phyloP scores from a whole-genome alignment of 2,888 invertebrate genomes.

The Agrypnus murinus region DNA sequence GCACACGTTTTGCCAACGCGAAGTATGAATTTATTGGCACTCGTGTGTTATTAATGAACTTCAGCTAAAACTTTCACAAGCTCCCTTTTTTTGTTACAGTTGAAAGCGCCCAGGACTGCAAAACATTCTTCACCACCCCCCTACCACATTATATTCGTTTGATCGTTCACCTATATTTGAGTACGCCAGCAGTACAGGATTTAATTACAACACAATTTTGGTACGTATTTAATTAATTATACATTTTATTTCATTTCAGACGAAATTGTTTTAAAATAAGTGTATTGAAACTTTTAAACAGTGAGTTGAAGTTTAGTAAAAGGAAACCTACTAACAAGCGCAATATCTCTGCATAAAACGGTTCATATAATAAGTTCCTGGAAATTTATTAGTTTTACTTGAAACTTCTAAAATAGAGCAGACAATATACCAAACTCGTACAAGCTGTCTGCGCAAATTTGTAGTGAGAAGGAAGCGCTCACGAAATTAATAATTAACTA shows the following conservation, averaged over 20 bases:
- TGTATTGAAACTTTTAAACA: no score
- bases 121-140: not conserved
- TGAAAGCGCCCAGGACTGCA: not conserved
- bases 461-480: not conserved
- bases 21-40: slow-evolving; percentile 9
- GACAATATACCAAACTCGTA: not conserved
- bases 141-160: slow-evolving; percentile 4
- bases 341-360: not conserved
- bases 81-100: slow-evolving; percentile 12
- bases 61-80: not conserved
- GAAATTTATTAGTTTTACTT: slow-evolving; percentile 8
- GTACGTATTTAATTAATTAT: not conserved
- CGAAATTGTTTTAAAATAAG: no score
- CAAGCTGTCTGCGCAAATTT: not conserved
- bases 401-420: slow-evolving; percentile 2
- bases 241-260: no score
- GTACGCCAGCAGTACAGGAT: not conserved
- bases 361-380: not conserved
- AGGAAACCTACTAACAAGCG: not conserved
- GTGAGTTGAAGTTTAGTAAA: not conserved
- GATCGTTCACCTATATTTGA: slow-evolving; percentile 14
- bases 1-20: not conserved
- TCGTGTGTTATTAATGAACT: slow-evolving; percentile 10
- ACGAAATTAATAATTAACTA: slow-evolving; percentile 11
- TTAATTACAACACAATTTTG: not conserved